Evolutionary conservation across 2,113 vertebrate genomes (phyloP), one percentile per base, ranked within the genome.

Genomic region (Notechis scutatus): DNA sequence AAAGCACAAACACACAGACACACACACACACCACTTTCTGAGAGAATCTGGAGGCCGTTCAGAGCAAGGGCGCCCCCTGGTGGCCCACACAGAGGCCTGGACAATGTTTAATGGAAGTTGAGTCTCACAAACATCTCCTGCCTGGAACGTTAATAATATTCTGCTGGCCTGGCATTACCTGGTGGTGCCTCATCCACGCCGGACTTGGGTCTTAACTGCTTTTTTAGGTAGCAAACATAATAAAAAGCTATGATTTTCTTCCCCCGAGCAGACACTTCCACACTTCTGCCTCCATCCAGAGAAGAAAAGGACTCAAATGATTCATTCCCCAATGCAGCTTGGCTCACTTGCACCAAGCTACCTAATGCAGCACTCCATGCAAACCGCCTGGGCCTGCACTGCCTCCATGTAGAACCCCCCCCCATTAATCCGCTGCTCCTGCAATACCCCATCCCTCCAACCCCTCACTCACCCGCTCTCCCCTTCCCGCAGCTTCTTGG

Each of bases 401-500:
- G n/a, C n/a, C 64, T 15, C 34, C 34, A 64, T 64, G 61, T n/a
- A 69, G 12, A n/a, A 26, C 1, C 59, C 8, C 8, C 59, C 8
- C 9, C 3, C 8, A 0, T n/a, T 56, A 9, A 34, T 3, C 54
- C 3, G 47, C 23, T 42, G 88, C 45, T 45, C 12, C 1, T 18
- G 29, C 4, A 23, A 10, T 29, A 52, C 1, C 1, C 45, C 45
- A 47, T 8, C 47, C 8, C 15, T 7, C 26, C 8, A 14, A 9
- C 24, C 23, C 0, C n/a, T 34, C 55, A 97, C 97, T 93, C 94
- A 98, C 98, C 96, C 89, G 55, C 96, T 92, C 34, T 97, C 95
- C 4, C 94, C 94, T 0, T 97, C 96, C 10, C 95, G 94, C 57
- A 98, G 97, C 93, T 97, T 98, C 95, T 95, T 98, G 1, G 97